phyloP scores from a whole-genome alignment of 2,888 invertebrate genomes.

The Volucella inflata region DNA sequence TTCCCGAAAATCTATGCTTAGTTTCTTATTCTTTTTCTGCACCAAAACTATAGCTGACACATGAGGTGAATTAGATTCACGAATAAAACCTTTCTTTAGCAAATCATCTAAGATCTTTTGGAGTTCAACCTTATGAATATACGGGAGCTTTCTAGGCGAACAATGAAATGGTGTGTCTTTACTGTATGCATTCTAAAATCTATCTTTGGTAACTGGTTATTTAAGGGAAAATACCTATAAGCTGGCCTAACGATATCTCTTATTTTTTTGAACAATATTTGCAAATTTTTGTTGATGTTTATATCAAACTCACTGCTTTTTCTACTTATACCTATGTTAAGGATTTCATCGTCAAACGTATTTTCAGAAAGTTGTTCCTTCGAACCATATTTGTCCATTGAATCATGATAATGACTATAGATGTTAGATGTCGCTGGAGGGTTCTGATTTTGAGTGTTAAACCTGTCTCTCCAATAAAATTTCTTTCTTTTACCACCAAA shows the following conservation, averaged over 20 bases:
- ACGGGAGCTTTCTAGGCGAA: slow-evolving; percentile 5
- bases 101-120: slow-evolving; percentile 23
- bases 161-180: slow-evolving; percentile 32
- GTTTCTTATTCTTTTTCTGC: slow-evolving; percentile 47
- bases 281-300: too few relatives aligned
- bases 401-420: background rate
- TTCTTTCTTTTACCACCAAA: slow-evolving; percentile 42
- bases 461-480: slow-evolving; percentile 36
- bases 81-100: background rate
- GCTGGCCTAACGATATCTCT: background rate
- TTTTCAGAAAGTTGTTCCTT: too few relatives aligned
- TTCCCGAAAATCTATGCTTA: slow-evolving; percentile 29
- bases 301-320: too few relatives aligned
- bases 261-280: background rate
- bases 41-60: slow-evolving; percentile 62
- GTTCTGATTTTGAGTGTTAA: slow-evolving; percentile 8
- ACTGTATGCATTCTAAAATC: slow-evolving; percentile 19
- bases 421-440: background rate
- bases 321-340: too few relatives aligned
- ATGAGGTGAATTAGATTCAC: slow-evolving; percentile 23
- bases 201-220: too few relatives aligned
- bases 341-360: too few relatives aligned
- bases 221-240: background rate
- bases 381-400: too few relatives aligned
- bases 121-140: slow-evolving; percentile 23